Evolutionary conservation across 2,888 invertebrate genomes (phyloP), one percentile per base, ranked within the genome.

Genomic region (Heteromyza rotundicornis): DNA sequence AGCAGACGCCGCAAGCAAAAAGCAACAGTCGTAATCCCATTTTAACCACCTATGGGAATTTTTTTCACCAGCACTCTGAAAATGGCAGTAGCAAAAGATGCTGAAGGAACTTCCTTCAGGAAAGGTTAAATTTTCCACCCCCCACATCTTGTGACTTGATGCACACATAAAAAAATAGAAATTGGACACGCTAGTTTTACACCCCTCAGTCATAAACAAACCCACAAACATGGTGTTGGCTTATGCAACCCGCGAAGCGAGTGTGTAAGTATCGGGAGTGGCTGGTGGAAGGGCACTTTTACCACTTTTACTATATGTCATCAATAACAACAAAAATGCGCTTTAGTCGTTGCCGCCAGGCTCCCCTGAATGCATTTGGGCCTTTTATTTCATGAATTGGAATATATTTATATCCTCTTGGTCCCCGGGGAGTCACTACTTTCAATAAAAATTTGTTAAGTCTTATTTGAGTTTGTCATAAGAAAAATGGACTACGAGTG

Each of bases 391-490:
- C n/a, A n/a, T n/a, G 69, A 74, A 71, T 75, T 73, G 72, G 68
- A 67, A 72, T 70, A 70, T 68, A 73, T 66, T 72, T 69, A 68
- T 67, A 70, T 69, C 68, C 72, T 62, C n/a, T 72, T 68, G 27
- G 49, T 65, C 77, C 69, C 76, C 49, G 49, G 72, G 68, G 77
- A 72, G 64, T 73, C 69, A 77, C 77, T 71, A 72, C 69, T 77
- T 75, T 76, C 76, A 77, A 77, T 77, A 74, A 71, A 71, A 74
- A 72, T 70, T 72, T 70, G 71, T 69, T 40, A 12, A 32, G 32
- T 40, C 3, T n/a, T 40, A n/a, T 40, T 40, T 8, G 40, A 14
- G 40, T 40, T 40, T 7, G 7, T 40, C n/a, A 36, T n/a, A n/a
- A n/a, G n/a, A n/a, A n/a, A n/a, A n/a, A n/a, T n/a, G n/a, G n/a